Conservation (phyloP, 1,140 invertebrate species). For the Grapholita molesta region DNA sequence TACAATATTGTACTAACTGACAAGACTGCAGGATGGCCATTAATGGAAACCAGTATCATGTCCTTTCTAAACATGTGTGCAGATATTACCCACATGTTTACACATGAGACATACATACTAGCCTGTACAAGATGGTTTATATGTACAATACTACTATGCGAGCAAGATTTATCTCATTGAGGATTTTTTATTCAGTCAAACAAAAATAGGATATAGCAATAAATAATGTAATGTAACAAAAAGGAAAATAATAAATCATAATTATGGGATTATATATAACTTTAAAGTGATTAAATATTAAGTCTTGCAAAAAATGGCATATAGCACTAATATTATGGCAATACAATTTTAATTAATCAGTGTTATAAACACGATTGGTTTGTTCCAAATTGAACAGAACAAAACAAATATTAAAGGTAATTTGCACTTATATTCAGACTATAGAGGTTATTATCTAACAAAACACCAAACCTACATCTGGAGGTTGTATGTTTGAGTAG, state of each 20-base stretch:
- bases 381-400: no score
- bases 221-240: no score
- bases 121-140: neutral
- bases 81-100: neutral
- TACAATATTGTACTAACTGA: constrained; percentile 2
- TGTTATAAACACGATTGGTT: no score
- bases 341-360: no score
- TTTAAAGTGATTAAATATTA: no score
- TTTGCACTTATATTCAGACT: neutral
- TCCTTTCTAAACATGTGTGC: neutral
- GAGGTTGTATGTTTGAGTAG: neutral
- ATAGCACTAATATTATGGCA: no score
- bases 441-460: neutral
- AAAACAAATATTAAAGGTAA: neutral
- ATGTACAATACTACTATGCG: neutral
- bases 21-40: constrained; percentile 1
- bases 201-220: no score
- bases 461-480: neutral
- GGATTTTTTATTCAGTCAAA: no score
- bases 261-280: no score
- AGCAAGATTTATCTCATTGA: no score
- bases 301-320: no score
- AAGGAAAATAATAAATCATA: no score
- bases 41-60: neutral
- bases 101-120: neutral